Evolutionary conservation across 2,797 vertebrate species (phyloP).

Genomic region (Bucorvus abyssinicus): DNA sequence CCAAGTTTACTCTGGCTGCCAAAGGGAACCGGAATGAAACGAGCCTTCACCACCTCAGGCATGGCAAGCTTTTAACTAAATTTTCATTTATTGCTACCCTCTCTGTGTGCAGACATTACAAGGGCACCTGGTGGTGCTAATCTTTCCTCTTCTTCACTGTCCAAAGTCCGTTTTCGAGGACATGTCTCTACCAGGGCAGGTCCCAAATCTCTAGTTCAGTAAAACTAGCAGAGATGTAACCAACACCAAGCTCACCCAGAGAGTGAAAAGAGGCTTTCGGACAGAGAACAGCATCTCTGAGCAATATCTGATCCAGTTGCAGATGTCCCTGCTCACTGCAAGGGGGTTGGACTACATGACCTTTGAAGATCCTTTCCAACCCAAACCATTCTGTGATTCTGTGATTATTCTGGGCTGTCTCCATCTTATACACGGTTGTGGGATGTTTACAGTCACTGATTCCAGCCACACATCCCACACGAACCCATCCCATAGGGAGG

Average conservation of each 20-base stretch:
- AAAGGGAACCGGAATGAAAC: not conserved
- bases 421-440: not conserved
- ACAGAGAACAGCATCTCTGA: not conserved
- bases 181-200: too few relatives aligned
- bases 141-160: not conserved
- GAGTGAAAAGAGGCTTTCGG: not conserved
- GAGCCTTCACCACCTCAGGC: not conserved
- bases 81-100: not conserved
- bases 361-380: not conserved
- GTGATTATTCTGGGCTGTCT: not conserved
- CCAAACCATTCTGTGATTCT: not conserved
- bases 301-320: not conserved
- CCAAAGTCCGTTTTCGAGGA: not conserved
- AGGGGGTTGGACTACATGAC: not conserved
- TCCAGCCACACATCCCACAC: not conserved
- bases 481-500: not conserved
- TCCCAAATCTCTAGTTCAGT: not conserved
- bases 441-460: not conserved
- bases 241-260: not conserved
- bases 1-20: not conserved
- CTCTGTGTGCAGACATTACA: not conserved
- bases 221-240: not conserved
- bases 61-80: not conserved
- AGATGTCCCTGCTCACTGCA: not conserved
- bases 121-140: not conserved